phyloP scores from a whole-genome alignment of 2,888 invertebrate species.

The Eilema griseolum region DNA sequence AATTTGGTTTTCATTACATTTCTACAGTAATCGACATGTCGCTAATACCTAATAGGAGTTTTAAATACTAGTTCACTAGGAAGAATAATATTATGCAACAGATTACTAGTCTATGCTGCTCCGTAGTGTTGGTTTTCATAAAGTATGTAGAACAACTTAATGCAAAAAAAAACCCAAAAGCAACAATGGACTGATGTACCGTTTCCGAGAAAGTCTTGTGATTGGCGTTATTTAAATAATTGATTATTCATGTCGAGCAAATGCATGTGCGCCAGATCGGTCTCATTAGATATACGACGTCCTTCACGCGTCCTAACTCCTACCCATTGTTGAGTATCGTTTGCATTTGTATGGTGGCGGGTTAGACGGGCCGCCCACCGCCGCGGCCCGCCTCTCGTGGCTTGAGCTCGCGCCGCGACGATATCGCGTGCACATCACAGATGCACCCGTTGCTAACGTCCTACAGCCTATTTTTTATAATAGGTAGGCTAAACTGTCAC shows the following conservation, averaged over 20 bases:
- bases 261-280: conserved; percentile 81
- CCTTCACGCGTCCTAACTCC: conserved; percentile 86
- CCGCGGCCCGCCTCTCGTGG: conserved; percentile 67
- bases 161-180: conserved; percentile 52
- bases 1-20: conserved; percentile 86
- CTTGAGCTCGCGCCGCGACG: conserved; percentile 46
- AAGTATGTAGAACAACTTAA: conserved; percentile 55
- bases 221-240: conserved; percentile 84
- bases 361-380: conserved; percentile 73
- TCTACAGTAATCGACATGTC: conserved; percentile 84
- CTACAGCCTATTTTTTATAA: conserved; percentile 41
- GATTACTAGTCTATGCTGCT: conserved; percentile 78
- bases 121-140: conserved; percentile 73
- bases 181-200: conserved; percentile 64
- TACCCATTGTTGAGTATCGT: conserved; percentile 84
- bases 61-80: conserved; percentile 84
- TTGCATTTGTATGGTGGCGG: conserved; percentile 83
- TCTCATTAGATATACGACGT: conserved; percentile 83
- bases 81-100: conserved; percentile 86
- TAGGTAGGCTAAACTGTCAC: conserved; percentile 22
- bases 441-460: conserved; percentile 22
- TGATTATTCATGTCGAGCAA: conserved; percentile 85
- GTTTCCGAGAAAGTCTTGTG: conserved; percentile 76
- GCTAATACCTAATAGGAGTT: conserved; percentile 85
- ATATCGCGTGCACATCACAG: conserved; percentile 54